Evolutionary conservation across 2,797 vertebrate species (phyloP), one percentile per base, ranked within the genome.

Genomic region (Glossophaga mutica): DNA sequence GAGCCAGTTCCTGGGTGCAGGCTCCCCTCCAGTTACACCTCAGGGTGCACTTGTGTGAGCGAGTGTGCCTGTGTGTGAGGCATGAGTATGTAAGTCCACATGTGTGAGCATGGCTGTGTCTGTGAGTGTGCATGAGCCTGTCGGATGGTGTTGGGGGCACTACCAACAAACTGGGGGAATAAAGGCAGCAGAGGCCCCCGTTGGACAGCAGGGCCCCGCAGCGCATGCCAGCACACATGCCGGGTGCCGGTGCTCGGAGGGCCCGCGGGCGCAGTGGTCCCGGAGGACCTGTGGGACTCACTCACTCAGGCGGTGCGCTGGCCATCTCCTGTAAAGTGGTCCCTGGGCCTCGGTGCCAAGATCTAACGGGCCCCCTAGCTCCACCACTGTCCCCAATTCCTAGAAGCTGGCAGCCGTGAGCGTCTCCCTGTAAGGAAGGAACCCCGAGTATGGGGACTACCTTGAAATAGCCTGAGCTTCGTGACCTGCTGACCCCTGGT

Each of bases 381-480:
- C 29, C 21, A 29, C 62, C 21, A 42, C 7, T 0, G 0, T 19
- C 44, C 29, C 37, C 21, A 44, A 29, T 50, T 34, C 67, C 37
- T 19, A 2, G 62, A 21, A 11, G 44, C 15, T 11, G 3, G 9
- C 22, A 68, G 62, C 14, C 37, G 42, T 34, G 22, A 42, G 62
- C 2, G 9, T 67, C 32, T 57, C 39, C 1, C 0, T 57, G 8
- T 44, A 19, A 82, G 67, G n/a, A 71, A 37, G 65, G 67, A 50
- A 15, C 2, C 32, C 18, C 5, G 3, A 42, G 9, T 24, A 0
- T 2, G 9, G 22, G 34, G 59, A 34, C 1, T 3, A 68, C 19
- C 37, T 68, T 52, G 39, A 90, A 81, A 55, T 12, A 12, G 12
- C 32, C 16, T 15, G 39, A 70, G 39, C 42, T 19, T 70, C 0